Evolutionary conservation across 2,888 invertebrate species (phyloP).

Genomic region (Emmelina monodactyla): DNA sequence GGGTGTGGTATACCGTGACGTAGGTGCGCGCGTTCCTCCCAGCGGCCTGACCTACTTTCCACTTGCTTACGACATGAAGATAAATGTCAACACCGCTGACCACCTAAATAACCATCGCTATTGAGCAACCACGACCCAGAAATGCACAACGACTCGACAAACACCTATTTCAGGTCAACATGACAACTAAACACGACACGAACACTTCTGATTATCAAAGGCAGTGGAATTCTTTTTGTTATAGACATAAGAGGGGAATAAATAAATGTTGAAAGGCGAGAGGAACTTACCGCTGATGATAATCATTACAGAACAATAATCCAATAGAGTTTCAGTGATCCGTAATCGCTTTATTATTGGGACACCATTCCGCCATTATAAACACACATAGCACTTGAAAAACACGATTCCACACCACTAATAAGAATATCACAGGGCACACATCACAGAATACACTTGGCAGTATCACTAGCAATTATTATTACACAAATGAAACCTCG

Average conservation of each 20-base stretch:
- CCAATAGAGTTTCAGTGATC: slow-evolving; percentile 22
- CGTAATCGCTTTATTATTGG: slow-evolving; percentile 40
- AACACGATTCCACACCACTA: slow-evolving; percentile 29
- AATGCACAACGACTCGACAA: slow-evolving; percentile 5
- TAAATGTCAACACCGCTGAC: slow-evolving; percentile 51
- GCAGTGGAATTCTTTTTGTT: no score
- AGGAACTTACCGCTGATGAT: slow-evolving; percentile 30
- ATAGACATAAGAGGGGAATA: no score
- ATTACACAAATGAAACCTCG: slow-evolving; percentile 42
- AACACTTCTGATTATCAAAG: no score
- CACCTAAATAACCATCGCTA: slow-evolving; percentile 19
- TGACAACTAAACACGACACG: no score
- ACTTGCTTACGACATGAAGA: slow-evolving; percentile 35
- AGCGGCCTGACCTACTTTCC: slow-evolving; percentile 41
- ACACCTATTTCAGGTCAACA: neutral
- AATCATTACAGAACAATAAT: slow-evolving; percentile 34
- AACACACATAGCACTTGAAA: slow-evolving; percentile 32
- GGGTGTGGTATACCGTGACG: slow-evolving; percentile 34
- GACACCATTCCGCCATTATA: slow-evolving; percentile 41
- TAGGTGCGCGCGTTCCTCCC: slow-evolving; percentile 51
- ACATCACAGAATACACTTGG: slow-evolving; percentile 23
- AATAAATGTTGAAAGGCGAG: neutral
- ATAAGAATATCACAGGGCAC: slow-evolving; percentile 11
- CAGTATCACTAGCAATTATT: slow-evolving; percentile 33
- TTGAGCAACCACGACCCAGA: slow-evolving; percentile 31